Base-by-base conservation (phyloP, 2,113 vertebrate species). In the Rissa tridactyla region DNA sequence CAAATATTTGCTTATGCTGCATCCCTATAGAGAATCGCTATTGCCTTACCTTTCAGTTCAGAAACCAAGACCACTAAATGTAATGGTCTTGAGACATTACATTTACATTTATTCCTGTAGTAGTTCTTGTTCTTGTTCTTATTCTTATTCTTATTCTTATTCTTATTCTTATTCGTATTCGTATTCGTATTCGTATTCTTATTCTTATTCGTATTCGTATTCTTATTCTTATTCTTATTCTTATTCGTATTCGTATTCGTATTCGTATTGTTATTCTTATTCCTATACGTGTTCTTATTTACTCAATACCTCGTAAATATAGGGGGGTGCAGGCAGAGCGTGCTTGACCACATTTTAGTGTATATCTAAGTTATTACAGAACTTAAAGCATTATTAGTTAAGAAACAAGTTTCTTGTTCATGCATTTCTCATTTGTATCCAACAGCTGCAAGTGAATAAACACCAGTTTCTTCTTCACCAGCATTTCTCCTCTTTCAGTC, bases 321-420 rank as follows among this genome's bases (percentile, higher is more conserved):
- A 80, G 9, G 1, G 2, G 13, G 3, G 2, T 44, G 15, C 18
- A 54, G 30, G 13, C 61, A 75, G 34, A 6, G 3, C n/a, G 5
- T 13, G 20, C 13, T 71, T 36, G 27, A 25, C 49, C 42, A 54
- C 32, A 34, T 46, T 85, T 71, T 40, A 54, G 52, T 23, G 12
- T 54, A 23, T 13, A 23, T 13, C 30, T n/a, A 70, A 55, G 8
- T 78, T 91, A 62, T 14, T 5, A 46, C n/a, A 36, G 54, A 58
- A 65, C 4, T 40, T 65, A 34, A 46, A 32, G 11, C 25, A 27
- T 25, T 76, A 47, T 20, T 57, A 3, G 13, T 57, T 75, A 79
- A 46, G 66, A 85, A 88, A 66, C 3, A 44, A 79, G 18, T 34
- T 27, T 66, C 29, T 34, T 64, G 8, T 36, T 88, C 5, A 26